Percentiles rank a stretch among this genome's conserved stretches.
These are phyloP conservation scores for Spodoptera littoralis DNA, from an alignment of 2,888 invertebrate genomes.

Conservation along the genomic window DNA sequence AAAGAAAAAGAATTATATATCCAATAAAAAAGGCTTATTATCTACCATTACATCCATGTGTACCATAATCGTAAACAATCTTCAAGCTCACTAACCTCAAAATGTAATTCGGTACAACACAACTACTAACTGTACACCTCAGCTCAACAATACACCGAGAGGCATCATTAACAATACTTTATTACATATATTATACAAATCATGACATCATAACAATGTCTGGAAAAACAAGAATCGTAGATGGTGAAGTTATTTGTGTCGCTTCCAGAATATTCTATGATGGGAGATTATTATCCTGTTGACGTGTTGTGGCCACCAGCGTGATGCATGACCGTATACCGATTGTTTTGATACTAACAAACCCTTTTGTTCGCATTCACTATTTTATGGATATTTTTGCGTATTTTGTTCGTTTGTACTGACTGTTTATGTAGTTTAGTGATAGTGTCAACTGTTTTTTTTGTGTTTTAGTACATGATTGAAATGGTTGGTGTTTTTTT, in stretches of 20 bases:
- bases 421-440: slow-evolving; percentile 10
- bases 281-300: slow-evolving; percentile 71
- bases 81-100: slow-evolving; percentile 22
- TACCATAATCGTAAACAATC: slow-evolving; percentile 20
- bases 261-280: slow-evolving; percentile 48
- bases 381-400: slow-evolving; percentile 31
- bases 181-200: slow-evolving; percentile 48
- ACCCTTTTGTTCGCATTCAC: slow-evolving; percentile 47
- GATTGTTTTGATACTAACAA: slow-evolving; percentile 60
- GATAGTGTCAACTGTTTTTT: slow-evolving; percentile 3
- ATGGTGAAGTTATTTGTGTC: slow-evolving; percentile 34
- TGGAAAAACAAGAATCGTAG: slow-evolving; percentile 35
- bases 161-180: slow-evolving; percentile 33
- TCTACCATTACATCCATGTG: no score
- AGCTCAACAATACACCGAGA: slow-evolving; percentile 34
- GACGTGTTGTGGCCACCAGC: slow-evolving; percentile 70
- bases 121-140: slow-evolving; percentile 27
- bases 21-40: no score
- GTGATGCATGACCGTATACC: slow-evolving; percentile 67
- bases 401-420: slow-evolving; percentile 12
- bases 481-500: no score
- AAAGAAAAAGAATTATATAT: no score
- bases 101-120: slow-evolving; percentile 23
- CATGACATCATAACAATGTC: slow-evolving; percentile 45
- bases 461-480: not conserved